Evolutionary conservation across 2,888 invertebrate genomes (phyloP).

Genomic region (Drosophila trichaetosa): DNA sequence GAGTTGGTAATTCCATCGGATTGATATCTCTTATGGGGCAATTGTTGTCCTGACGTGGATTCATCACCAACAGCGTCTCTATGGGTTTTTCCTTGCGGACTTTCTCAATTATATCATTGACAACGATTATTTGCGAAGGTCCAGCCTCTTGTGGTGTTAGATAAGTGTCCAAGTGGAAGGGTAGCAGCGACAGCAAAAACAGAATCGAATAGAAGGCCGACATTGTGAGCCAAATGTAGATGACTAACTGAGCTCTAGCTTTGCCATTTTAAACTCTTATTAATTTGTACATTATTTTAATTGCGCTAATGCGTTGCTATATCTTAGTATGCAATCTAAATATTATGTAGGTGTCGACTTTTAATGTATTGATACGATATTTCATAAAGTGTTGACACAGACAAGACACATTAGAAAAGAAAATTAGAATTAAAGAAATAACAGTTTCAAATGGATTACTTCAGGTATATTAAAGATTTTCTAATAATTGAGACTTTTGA

Average conservation of each 20-base stretch:
- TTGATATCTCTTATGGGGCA: conserved; percentile 19
- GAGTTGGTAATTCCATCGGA: not conserved
- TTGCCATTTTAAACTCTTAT: not conserved
- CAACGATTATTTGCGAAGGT: not conserved
- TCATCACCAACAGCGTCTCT: conserved; percentile 21
- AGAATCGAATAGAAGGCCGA: not conserved
- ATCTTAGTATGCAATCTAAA: not conserved
- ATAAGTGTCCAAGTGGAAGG: not conserved
- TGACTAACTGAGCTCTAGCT: conserved; percentile 1
- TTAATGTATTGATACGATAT: not conserved
- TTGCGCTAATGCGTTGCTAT: conserved; percentile 2
- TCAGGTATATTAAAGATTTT: not conserved
- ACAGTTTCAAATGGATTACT: not conserved
- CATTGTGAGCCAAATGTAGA: conserved; percentile 12
- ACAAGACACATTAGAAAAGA: not conserved
- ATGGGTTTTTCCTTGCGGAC: not conserved
- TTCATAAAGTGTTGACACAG: not conserved
- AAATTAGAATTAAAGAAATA: too few relatives aligned
- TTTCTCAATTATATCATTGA: conserved; percentile 21
- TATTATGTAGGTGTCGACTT: not conserved
- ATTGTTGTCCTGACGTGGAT: not conserved
- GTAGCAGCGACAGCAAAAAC: not conserved
- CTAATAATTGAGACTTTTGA: not conserved
- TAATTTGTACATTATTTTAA: conserved; percentile 9
- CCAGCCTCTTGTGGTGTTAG: not conserved